Evolutionary conservation across 2,888 invertebrate genomes (phyloP), one percentile per base, ranked within the genome.

Genomic region (Pollenia amentaria): DNA sequence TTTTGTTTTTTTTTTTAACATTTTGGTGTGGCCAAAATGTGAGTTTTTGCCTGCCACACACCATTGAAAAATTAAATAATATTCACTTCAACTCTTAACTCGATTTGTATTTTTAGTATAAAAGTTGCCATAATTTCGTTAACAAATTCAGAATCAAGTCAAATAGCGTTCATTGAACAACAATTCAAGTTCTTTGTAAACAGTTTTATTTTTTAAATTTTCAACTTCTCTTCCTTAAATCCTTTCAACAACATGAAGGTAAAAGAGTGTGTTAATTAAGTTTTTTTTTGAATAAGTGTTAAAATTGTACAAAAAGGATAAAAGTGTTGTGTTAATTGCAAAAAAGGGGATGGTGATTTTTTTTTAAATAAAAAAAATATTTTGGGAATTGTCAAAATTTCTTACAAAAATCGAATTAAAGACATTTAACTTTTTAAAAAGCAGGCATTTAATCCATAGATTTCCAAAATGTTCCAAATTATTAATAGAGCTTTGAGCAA

Each of bases 81-180:
- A n/a, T 9, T 10, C 55, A 67, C 48, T 75, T 73, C 38, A 73
- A 73, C 78, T 67, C 29, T 40, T 29, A 75, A 77, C 65, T 76
- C 73, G 67, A 67, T 51, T 84, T 70, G 67, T 84, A 67, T 88
- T 89, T 91, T 91, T 90, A 89, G 91, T 92, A 92, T 92, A 92
- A 90, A 92, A 92, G 93, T 91, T 92, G 92, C 88, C 88, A 89
- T 89, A 90, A 90, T 89, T 92, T 91, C 88, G 90, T 90, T 88
- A 90, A 91, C 89, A 89, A 91, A 92, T 91, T 93, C 92, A 92
- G 92, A 92, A 93, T 91, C 90, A 90, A 92, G 90, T 91, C 91
- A 78, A 84, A 89, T 75, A 88, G 87, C 90, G 90, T 91, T 91
- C 92, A 91, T 89, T 90, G 92, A 92, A 90, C 92, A 92, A 90